Percentiles rank a stretch among this genome's conserved stretches.
phyloP scores from a whole-genome alignment of 37 sponge, comb jelly and placozoan genomes.

The Cliona cf. orientalis region DNA sequence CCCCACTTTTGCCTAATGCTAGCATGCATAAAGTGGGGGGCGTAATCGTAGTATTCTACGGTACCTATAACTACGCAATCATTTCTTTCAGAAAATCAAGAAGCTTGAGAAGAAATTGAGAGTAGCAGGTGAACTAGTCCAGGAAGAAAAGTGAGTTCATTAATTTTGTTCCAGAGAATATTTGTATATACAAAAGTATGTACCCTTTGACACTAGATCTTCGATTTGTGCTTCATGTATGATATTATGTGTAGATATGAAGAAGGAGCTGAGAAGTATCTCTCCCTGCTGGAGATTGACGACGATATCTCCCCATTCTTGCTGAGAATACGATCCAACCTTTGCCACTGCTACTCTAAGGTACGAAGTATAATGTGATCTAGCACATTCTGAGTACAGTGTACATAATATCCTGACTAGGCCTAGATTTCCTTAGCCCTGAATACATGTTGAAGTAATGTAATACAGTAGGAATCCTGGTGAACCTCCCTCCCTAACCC shows the following conservation, averaged over 20 bases:
- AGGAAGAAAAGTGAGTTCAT: constrained; percentile 64
- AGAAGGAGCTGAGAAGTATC: constrained; percentile 71
- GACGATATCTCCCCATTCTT: constrained; percentile 22
- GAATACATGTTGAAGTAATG: too few species aligned
- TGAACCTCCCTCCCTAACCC: too few species aligned
- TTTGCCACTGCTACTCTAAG: constrained; percentile 76
- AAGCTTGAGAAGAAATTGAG: constrained; percentile 88
- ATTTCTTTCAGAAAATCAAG: constrained; percentile 85
- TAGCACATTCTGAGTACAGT: too few species aligned
- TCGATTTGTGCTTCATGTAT: constrained; percentile 1
- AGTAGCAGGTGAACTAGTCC: constrained; percentile 58
- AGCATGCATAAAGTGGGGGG: too few species aligned
- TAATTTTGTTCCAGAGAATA: background rate
- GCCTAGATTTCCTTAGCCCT: too few species aligned
- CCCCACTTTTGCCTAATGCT: too few species aligned
- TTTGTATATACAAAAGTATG: background rate
- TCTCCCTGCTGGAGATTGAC: constrained; percentile 67
- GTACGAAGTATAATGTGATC: constrained; percentile 28
- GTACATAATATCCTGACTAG: too few species aligned
- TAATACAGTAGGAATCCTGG: too few species aligned
- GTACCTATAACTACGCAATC: too few species aligned
- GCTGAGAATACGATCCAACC: constrained; percentile 21
- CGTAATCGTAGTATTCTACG: too few species aligned
- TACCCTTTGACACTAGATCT: background rate
- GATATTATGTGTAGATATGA: constrained; percentile 68